A percentile compares a stretch with the other conserved stretches of the same genome.
phyloP scores from a whole-genome alignment of 37 sponge, comb jelly and placozoan species.

The Aphrocallistes beatrix region DNA sequence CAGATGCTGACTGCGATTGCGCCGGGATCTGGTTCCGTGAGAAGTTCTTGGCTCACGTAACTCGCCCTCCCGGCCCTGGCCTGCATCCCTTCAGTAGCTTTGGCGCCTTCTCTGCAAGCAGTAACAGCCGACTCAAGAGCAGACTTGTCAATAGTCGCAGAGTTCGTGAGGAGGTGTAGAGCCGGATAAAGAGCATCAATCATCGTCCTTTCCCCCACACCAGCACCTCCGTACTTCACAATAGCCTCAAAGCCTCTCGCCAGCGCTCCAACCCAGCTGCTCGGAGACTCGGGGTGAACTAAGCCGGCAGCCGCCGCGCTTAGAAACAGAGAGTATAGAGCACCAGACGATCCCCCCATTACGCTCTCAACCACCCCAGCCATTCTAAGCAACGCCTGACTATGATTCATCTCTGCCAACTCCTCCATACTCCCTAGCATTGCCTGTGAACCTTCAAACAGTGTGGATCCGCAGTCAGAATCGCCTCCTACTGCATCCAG shows the following conservation, averaged over 20 bases:
- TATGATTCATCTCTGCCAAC: background rate
- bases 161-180: background rate
- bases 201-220: constrained; percentile 62
- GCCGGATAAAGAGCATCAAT: constrained; percentile 17
- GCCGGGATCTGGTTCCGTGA: constrained; percentile 64
- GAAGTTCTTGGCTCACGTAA: constrained; percentile 43
- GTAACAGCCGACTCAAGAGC: constrained; percentile 8
- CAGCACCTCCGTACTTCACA: constrained; percentile 62
- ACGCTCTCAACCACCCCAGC: constrained; percentile 20
- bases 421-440: background rate
- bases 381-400: background rate
- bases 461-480: constrained; percentile 88
- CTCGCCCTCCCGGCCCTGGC: constrained; percentile 73
- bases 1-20: constrained; percentile 60
- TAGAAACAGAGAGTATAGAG: constrained; percentile 20
- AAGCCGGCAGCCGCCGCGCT: constrained; percentile 24
- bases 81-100: constrained; percentile 40
- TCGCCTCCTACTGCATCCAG: constrained; percentile 84
- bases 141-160: background rate
- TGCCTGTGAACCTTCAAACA: constrained; percentile 46
- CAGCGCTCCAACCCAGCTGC: background rate
- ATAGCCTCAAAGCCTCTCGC: background rate
- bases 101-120: constrained; percentile 49
- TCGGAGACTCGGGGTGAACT: background rate
- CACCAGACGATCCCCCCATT: constrained; percentile 32